phyloP scores from a whole-genome alignment of 1,140 invertebrate genomes.

The Hylaeus volcanicus region DNA sequence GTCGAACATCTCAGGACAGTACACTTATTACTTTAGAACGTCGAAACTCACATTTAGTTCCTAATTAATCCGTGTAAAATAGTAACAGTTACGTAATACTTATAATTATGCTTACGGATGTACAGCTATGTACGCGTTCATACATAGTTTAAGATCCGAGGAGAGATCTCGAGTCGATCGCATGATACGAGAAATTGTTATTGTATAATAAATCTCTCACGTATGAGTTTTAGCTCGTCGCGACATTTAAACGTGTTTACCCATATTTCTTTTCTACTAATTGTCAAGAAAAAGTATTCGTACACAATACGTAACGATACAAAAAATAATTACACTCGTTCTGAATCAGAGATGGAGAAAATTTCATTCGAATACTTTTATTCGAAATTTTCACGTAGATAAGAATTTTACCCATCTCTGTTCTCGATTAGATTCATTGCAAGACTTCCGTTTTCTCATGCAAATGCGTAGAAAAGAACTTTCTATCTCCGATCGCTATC shows the following conservation, averaged over 20 bases:
- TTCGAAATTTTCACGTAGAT: no score
- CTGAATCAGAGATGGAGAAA: no score
- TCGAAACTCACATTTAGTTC: conserved; percentile 8
- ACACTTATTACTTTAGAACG: neutral
- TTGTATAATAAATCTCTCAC: conserved; percentile 5
- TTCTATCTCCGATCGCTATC: neutral
- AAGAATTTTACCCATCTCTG: no score
- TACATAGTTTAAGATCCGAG: neutral
- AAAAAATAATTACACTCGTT: neutral
- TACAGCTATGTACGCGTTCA: neutral
- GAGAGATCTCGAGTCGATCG: neutral
- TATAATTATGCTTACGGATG: conserved; percentile 20
- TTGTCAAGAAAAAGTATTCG: conserved; percentile 16
- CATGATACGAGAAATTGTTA: neutral
- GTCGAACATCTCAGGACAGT: neutral
- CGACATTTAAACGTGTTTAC: neutral
- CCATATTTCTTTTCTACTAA: conserved; percentile 1
- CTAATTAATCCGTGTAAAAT: conserved; percentile 39
- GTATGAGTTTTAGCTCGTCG: neutral
- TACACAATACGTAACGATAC: conserved; percentile 18
- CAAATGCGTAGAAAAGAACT: neutral
- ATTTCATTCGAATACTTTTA: no score
- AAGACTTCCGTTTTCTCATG: neutral
- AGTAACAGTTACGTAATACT: conserved; percentile 21
- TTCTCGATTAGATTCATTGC: neutral